These are phyloP conservation scores for Anniella stebbinsi DNA, from an alignment of 2,797 vertebrate genomes.

Conservation along the genomic window DNA sequence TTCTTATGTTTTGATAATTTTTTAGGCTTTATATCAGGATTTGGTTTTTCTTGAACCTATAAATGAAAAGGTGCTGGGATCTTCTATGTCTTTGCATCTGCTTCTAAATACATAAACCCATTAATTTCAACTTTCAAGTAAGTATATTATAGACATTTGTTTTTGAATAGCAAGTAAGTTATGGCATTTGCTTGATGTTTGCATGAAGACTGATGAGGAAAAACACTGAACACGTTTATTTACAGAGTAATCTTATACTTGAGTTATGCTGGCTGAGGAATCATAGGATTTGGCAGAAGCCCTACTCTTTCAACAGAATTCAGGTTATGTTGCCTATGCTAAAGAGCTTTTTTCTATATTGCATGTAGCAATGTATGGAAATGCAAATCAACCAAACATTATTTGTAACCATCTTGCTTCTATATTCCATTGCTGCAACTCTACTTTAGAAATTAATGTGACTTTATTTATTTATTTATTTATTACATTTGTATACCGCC, in stretches of 20 bases:
- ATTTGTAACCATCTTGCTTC: not conserved
- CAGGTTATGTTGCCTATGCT: not conserved
- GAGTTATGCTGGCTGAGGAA: not conserved
- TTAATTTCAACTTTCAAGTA: not conserved
- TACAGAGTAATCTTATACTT: not conserved
- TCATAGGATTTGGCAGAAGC: not conserved
- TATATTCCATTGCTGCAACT: not conserved
- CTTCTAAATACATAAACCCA: not conserved
- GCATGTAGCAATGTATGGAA: not conserved
- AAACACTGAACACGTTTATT: not conserved
- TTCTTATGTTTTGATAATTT: not conserved
- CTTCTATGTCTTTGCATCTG: not conserved
- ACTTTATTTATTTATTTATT: no score
- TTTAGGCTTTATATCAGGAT: constrained; percentile 38
- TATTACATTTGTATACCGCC: no score
- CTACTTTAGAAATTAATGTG: not conserved
- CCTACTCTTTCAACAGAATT: not conserved
- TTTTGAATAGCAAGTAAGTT: not conserved
- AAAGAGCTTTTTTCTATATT: not conserved
- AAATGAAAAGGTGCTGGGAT: not conserved
- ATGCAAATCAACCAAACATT: not conserved
- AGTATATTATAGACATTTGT: not conserved
- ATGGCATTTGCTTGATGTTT: not conserved
- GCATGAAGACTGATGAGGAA: not conserved
- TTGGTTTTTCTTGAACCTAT: constrained; percentile 36